Evolutionary conservation across 2,888 invertebrate species (phyloP).

Genomic region (Diplazon laetatorius): DNA sequence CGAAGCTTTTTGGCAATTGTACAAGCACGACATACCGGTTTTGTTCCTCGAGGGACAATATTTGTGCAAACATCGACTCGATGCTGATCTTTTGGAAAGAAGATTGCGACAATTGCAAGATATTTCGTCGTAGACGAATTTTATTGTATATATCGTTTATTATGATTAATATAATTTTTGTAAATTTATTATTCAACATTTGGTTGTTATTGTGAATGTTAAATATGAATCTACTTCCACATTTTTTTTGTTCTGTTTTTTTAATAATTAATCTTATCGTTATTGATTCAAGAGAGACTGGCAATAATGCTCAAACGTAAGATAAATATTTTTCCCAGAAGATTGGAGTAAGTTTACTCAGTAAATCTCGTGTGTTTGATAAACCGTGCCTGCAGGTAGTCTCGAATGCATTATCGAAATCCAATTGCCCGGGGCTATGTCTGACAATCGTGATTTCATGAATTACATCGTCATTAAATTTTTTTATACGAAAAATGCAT

Average conservation of each 20-base stretch:
- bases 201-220: neutral
- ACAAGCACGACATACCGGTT: conserved; percentile 94
- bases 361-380: neutral
- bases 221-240: neutral
- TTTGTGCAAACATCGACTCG: conserved; percentile 90
- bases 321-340: neutral
- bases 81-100: conserved; percentile 84
- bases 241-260: neutral
- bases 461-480: too few relatives aligned
- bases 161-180: neutral
- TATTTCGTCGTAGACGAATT: conserved; percentile 16
- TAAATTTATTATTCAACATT: neutral
- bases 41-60: conserved; percentile 92
- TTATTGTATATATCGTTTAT: conserved; percentile 2
- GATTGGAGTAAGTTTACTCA: neutral
- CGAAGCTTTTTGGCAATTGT: conserved; percentile 88
- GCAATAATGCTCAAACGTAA: neutral
- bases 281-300: neutral
- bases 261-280: neutral
- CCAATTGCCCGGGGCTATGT: neutral
- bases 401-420: neutral
- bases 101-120: conserved; percentile 83
- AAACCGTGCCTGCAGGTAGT: neutral
- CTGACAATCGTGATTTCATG: neutral
- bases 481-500: too few relatives aligned